Evolutionary conservation across 2,888 invertebrate genomes (phyloP).

Genomic region (Alsophila aescularia): DNA sequence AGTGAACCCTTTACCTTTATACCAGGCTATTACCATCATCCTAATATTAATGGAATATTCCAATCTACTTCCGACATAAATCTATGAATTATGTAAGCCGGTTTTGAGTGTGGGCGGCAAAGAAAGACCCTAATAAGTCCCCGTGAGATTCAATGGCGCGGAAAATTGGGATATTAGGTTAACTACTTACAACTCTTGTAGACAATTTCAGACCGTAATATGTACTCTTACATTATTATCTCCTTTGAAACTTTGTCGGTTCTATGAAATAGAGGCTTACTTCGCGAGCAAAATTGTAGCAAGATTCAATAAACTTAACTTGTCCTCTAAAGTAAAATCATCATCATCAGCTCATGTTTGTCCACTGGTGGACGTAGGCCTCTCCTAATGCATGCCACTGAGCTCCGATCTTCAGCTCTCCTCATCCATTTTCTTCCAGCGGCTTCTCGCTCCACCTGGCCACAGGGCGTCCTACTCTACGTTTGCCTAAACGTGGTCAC

Average conservation of each 20-base stretch:
- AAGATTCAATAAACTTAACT: no score
- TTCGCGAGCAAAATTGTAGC: background rate
- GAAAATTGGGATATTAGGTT: conserved; percentile 53
- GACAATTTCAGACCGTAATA: conserved; percentile 41
- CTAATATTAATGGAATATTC: conserved; percentile 13
- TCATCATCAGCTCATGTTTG: no score
- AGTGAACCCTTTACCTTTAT: background rate
- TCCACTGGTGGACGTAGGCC: no score
- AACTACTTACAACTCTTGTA: conserved; percentile 48
- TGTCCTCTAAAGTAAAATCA: no score
- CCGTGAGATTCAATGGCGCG: conserved; percentile 48
- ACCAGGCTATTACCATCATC: conserved; percentile 7
- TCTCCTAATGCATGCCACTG: no score
- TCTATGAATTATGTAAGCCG: conserved; percentile 25
- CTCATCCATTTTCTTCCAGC: no score
- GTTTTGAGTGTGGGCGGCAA: conserved; percentile 32
- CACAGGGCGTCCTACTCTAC: no score
- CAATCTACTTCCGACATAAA: conserved; percentile 7
- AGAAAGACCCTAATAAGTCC: conserved; percentile 45
- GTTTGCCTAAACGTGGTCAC: no score
- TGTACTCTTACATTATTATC: conserved; percentile 21
- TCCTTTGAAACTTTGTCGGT: conserved; percentile 22
- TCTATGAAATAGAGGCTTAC: background rate
- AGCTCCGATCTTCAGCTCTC: no score
- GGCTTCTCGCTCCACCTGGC: no score